These are phyloP conservation scores for Chaetops frenatus DNA, from an alignment of 2,113 vertebrate genomes.

Conservation along the genomic window DNA sequence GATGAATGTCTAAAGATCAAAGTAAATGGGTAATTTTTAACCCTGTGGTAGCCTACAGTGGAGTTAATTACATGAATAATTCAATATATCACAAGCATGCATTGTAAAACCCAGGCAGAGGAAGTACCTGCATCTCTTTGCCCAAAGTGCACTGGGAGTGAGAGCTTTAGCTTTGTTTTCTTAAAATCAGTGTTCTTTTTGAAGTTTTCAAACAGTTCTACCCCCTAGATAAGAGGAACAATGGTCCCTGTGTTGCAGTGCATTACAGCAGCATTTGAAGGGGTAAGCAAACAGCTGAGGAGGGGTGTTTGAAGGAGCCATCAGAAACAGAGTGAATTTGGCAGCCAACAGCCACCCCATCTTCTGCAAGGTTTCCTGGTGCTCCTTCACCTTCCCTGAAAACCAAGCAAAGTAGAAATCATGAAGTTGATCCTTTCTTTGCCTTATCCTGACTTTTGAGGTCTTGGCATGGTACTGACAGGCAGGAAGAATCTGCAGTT, in stretches of 20 bases:
- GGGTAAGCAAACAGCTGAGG: constrained; percentile 7
- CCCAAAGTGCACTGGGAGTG: not conserved
- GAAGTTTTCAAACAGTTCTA: constrained; percentile 52
- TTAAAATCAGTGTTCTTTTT: constrained; percentile 10
- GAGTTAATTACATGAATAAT: constrained; percentile 7
- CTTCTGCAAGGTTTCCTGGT: not conserved
- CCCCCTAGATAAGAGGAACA: constrained; percentile 43
- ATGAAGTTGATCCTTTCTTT: not conserved
- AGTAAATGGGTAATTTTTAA: constrained; percentile 21
- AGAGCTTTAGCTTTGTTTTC: not conserved
- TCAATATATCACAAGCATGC: not conserved
- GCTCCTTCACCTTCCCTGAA: not conserved
- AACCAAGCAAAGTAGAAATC: not conserved
- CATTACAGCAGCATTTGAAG: constrained; percentile 18
- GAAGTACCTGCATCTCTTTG: not conserved
- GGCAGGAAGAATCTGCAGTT: not conserved
- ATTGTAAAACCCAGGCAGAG: constrained; percentile 9
- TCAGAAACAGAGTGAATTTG: not conserved
- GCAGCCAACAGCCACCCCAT: not conserved
- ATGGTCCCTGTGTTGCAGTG: constrained; percentile 43
- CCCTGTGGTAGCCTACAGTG: constrained; percentile 4
- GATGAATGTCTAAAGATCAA: constrained; percentile 1
- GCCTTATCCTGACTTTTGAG: not conserved
- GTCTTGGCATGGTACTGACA: not conserved
- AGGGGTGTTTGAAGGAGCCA: not conserved